Evolutionary conservation across 2,113 vertebrate genomes (phyloP), one percentile per base, ranked within the genome.

Genomic region (Ancistrus triradiatus): DNA sequence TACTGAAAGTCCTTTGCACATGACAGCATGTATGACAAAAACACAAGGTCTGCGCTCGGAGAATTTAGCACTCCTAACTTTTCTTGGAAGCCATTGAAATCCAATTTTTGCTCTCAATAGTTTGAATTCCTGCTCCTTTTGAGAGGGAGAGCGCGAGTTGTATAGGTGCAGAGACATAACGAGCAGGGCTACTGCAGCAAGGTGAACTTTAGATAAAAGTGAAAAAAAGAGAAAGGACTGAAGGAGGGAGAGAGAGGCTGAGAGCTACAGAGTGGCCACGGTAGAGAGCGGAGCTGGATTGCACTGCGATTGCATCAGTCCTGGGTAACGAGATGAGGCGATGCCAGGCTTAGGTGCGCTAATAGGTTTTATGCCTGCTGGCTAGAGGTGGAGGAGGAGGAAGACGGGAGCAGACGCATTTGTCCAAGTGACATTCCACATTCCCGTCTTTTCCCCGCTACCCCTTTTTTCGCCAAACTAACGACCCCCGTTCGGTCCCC

Each of bases 301-400:
- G 63, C 73, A 64, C 21, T 75, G 31, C 40, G 62, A 68, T 75
- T 75, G 73, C 73, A 75, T 75, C 73, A 75, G 73, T 65, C 73
- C 59, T 63, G 59, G 33, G 73, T 75, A 75, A 71, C 64, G 49
- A 71, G 55, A 68, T 72, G 28, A 69, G 73, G 49, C 51, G 68
- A 65, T 64, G 69, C 65, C 28, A 57, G 68, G 72, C 68, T 74
- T 63, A 75, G 73, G 64, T 51, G 64, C 60, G 51, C 68, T 64
- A 72, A 75, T 75, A 72, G 69, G 64, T 68, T 71, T 68, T 35
- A 68, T 55, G 49, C 40, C 43, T 63, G 56, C 61, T 69, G 66
- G 62, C 33, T 66, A 57, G 51, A 57, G 28, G 51, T 47, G 25
- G 59, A 38, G 3, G 37, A 46, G 15, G 27, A 53, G 21, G 33